These are phyloP conservation scores for Meloidogyne chitwoodi DNA, from an alignment of 1,140 invertebrate species.

Conservation along the genomic window DNA sequence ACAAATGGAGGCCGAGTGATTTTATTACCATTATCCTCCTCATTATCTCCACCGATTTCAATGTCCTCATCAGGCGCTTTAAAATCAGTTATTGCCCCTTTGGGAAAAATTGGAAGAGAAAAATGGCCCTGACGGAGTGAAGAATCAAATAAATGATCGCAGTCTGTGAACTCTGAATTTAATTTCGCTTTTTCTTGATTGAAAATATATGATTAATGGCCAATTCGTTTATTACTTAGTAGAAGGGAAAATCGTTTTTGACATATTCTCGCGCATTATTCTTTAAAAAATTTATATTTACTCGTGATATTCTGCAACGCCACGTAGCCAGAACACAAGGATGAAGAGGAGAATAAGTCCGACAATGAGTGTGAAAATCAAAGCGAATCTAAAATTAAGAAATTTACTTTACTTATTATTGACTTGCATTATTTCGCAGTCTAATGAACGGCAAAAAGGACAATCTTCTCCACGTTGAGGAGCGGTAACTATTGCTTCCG, in stretches of 20 bases:
- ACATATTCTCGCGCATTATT: not conserved
- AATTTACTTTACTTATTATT: not conserved
- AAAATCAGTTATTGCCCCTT: conserved; percentile 8
- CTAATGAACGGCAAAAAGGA: conserved; percentile 51
- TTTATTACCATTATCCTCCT: conserved; percentile 5
- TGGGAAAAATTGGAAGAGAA: conserved; percentile 52
- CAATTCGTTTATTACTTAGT: too few relatives aligned
- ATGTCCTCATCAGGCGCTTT: not conserved
- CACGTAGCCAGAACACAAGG: conserved; percentile 58
- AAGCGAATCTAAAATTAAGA: conserved; percentile 40
- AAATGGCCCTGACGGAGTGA: conserved; percentile 43
- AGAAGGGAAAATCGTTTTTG: too few relatives aligned
- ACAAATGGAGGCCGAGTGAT: conserved; percentile 4
- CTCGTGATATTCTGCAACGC: conserved; percentile 58
- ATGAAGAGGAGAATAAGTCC: conserved; percentile 53
- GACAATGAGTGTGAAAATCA: conserved; percentile 55
- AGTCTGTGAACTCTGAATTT: conserved; percentile 50
- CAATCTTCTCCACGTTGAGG: conserved; percentile 38
- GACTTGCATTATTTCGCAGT: conserved; percentile 56
- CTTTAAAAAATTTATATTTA: conserved; percentile 33
- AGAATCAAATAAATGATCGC: conserved; percentile 55
- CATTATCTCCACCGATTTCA: not conserved
- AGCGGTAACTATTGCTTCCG: not conserved
- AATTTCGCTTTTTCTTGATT: not conserved
- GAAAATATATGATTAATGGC: not conserved